These are phyloP conservation scores for Electrophaes corylata DNA, from an alignment of 2,888 invertebrate species.

Conservation along the genomic window DNA sequence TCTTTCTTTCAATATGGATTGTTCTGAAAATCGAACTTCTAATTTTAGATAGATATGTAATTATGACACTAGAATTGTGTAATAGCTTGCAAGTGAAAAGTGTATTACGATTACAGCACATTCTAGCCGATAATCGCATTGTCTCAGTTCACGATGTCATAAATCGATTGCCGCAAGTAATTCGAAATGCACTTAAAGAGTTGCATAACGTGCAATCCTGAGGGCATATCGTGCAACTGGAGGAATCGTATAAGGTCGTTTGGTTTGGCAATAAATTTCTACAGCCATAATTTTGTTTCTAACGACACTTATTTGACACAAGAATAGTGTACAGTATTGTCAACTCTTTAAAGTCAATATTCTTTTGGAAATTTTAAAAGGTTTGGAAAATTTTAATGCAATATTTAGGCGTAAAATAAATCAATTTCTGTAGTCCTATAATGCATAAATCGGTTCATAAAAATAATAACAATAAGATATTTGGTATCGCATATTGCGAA, in stretches of 20 bases:
- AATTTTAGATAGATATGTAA: not conserved
- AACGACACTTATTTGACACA: too few relatives aligned
- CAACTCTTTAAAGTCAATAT: too few relatives aligned
- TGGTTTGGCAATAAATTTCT: not conserved
- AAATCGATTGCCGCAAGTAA: slow-evolving; percentile 63
- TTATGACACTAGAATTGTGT: not conserved
- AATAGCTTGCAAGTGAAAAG: not conserved
- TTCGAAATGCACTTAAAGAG: slow-evolving; percentile 54
- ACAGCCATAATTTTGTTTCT: not conserved
- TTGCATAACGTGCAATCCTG: slow-evolving; percentile 67
- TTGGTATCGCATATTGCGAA: too few relatives aligned
- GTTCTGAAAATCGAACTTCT: too few relatives aligned
- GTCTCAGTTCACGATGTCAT: slow-evolving; percentile 52
- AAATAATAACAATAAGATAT: too few relatives aligned
- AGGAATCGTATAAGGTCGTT: not conserved
- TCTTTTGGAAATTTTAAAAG: too few relatives aligned
- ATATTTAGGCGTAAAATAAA: too few relatives aligned
- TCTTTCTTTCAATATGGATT: too few relatives aligned
- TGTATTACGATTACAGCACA: not conserved
- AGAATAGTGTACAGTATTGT: too few relatives aligned
- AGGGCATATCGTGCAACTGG: slow-evolving; percentile 2
- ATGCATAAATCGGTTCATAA: too few relatives aligned
- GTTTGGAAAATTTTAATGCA: too few relatives aligned
- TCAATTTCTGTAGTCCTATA: too few relatives aligned
- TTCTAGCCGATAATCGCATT: slow-evolving; percentile 13